These are phyloP conservation scores for Cancer borealis DNA, from an alignment of 2,888 invertebrate genomes.

Conservation along the genomic window DNA sequence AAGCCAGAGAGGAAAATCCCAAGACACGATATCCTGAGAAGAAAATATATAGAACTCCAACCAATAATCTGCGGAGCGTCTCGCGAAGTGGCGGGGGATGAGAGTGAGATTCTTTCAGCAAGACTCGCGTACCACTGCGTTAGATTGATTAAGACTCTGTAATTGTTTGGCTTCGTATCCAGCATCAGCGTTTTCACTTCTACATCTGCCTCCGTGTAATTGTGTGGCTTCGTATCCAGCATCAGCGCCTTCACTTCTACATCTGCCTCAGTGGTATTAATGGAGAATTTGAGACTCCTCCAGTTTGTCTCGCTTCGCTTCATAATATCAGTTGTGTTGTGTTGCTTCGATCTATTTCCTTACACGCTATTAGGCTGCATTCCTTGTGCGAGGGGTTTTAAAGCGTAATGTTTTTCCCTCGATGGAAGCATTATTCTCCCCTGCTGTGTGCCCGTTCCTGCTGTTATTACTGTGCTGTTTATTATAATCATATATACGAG, in stretches of 20 bases:
- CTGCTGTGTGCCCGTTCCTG: background rate
- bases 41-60: background rate
- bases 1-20: background rate
- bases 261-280: background rate
- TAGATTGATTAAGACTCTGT: background rate
- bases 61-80: background rate
- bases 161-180: background rate
- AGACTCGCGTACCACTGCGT: background rate
- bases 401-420: background rate
- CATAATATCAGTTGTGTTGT: no score
- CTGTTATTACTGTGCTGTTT: background rate
- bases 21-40: background rate
- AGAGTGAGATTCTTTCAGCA: background rate
- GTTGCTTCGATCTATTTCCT: background rate
- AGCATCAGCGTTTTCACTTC: background rate
- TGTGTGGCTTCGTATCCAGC: background rate
- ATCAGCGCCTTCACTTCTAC: background rate
- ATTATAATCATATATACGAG: background rate
- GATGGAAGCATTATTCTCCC: background rate
- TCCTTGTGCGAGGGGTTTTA: background rate
- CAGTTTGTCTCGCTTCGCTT: background rate
- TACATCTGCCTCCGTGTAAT: background rate
- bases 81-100: background rate
- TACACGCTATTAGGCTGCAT: background rate
- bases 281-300: background rate